Conservation (phyloP, 2,113 vertebrate genomes). For the Psilopogon haemacephalus region DNA sequence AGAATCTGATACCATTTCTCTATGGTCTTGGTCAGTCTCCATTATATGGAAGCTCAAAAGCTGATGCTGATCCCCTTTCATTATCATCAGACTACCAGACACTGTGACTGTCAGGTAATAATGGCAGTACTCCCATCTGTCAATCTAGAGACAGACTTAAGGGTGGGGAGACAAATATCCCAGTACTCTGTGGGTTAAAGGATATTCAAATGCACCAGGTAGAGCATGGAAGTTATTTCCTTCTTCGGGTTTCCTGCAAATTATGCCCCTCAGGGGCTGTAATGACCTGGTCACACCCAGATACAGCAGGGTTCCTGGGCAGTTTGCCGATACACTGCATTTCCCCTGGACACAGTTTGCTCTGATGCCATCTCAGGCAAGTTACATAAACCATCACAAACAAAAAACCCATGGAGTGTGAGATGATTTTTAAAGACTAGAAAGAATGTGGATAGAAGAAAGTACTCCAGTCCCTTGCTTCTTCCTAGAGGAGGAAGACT, state of each 20-base stretch:
- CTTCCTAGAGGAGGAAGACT: neutral
- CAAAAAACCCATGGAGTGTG: neutral
- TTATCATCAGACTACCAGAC: neutral
- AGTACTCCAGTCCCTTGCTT: neutral
- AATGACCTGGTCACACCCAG: neutral
- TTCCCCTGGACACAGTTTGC: neutral
- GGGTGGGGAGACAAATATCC: neutral
- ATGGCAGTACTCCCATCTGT: neutral
- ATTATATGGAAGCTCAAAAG: neutral
- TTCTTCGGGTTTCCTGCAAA: constrained; percentile 7
- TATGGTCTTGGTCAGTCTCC: neutral
- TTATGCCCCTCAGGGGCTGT: neutral
- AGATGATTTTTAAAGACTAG: neutral
- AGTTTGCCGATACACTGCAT: neutral
- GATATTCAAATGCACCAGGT: neutral
- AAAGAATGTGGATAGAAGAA: neutral
- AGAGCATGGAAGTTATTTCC: neutral
- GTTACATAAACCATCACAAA: neutral
- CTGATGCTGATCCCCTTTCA: neutral
- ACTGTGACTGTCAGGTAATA: neutral
- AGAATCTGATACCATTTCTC: neutral
- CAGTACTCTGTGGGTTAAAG: neutral
- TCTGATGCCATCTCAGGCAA: neutral
- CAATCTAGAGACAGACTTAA: neutral
- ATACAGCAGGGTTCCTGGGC: neutral